A percentile compares a stretch with the other conserved stretches of the same genome.
These are phyloP conservation scores for Zelostemma sp. DNA, from an alignment of 1,140 invertebrate species.

Conservation along the genomic window DNA sequence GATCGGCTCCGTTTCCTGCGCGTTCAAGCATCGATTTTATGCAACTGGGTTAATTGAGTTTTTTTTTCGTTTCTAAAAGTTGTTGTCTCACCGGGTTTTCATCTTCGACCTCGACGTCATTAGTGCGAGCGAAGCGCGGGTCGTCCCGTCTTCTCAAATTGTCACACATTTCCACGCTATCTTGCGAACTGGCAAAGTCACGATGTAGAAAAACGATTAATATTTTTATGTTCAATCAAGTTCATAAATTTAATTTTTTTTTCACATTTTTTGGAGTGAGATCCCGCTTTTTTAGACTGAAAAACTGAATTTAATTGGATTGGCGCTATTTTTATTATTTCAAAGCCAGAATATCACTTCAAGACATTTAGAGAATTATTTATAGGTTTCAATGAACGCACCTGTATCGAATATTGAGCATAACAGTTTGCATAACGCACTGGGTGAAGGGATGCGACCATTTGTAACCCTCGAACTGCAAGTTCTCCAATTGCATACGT, in stretches of 20 bases:
- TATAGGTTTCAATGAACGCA: slow-evolving; percentile 56
- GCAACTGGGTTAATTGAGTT: slow-evolving; percentile 18
- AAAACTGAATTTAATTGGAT: too few relatives aligned
- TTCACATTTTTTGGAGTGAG: too few relatives aligned
- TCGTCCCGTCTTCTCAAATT: slow-evolving; percentile 16
- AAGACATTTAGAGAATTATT: too few relatives aligned
- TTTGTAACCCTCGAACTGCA: slow-evolving; percentile 79
- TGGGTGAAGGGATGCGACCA: slow-evolving; percentile 88
- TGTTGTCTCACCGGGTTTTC: slow-evolving; percentile 38
- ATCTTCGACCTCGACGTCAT: slow-evolving; percentile 33
- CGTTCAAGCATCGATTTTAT: background rate
- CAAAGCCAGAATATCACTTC: too few relatives aligned
- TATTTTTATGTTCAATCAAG: too few relatives aligned
- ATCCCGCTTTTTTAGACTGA: too few relatives aligned
- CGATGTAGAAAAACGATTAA: too few relatives aligned
- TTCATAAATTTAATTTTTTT: too few relatives aligned
- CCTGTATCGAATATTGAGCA: slow-evolving; percentile 76
- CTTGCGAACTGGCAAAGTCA: slow-evolving; percentile 35
- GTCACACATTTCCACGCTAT: slow-evolving; percentile 27
- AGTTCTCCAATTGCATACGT: slow-evolving; percentile 76
- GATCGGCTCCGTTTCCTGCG: slow-evolving; percentile 74
- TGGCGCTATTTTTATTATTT: too few relatives aligned
- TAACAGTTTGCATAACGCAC: slow-evolving; percentile 82
- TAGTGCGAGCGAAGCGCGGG: slow-evolving; percentile 22
- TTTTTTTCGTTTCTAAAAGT: slow-evolving; percentile 53